Evolutionary conservation across 2,113 vertebrate species (phyloP), one percentile per base, ranked within the genome.

Genomic region (Heterocephalus glaber): DNA sequence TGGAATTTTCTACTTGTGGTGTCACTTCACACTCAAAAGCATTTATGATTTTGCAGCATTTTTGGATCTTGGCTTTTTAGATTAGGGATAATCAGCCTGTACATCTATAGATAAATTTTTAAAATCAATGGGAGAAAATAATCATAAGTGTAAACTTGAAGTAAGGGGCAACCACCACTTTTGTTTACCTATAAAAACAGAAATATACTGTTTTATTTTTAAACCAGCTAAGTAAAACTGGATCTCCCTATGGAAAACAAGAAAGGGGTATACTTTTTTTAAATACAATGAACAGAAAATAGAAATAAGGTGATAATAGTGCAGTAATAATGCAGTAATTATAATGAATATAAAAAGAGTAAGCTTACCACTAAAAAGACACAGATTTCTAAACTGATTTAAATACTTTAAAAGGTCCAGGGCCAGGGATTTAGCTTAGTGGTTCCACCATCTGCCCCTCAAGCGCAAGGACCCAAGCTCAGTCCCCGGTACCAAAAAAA

Each of bases 151-250:
- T 70, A 35, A 9, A 61, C 33, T n/a, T 79, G 44, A 93, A 72
- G 44, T 82, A 89, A 85, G 16, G 1, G 26, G 6, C 26, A 90
- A 54, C 7, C 6, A 12, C 24, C 24, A 96, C 63, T 81, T 90
- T 76, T 65, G 65, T 95, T 80, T 86, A 85, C 76, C 60, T 81
- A 47, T n/a, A 72, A 82, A 61, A 93, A 91, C 22, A 89, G 26
- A 93, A 88, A 63, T 88, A 96, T 3, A 84, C 70, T 47, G 19
- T 56, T 76, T 84, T 54, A 58, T 74, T 94, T 92, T 93, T 56
- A 83, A 97, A 49, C 41, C 54, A 90, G 35, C 70, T 35, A 60
- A 90, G 83, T 47, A 84, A 92, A 97, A 76, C 22, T 81, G 9
- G 41, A 80, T 60, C 47, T 76, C 60, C 95, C 41, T 49, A 44